Evolutionary conservation across 2,888 invertebrate species (phyloP), one percentile per base, ranked within the genome.

Genomic region (Oligia strigilis): DNA sequence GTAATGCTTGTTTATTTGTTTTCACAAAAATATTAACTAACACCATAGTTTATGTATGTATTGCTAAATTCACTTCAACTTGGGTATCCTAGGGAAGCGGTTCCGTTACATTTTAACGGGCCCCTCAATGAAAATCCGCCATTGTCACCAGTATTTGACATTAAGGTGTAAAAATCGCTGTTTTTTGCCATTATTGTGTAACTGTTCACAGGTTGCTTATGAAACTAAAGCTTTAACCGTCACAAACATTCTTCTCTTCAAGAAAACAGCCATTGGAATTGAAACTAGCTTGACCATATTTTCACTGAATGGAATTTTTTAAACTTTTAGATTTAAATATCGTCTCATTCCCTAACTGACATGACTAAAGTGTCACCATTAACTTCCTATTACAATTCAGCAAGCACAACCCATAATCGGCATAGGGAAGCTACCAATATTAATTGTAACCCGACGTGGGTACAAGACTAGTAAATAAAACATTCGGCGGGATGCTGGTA

Each of bases 351-450:
- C 69, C 72, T 46, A 73, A 62, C 36, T 6, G 23, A 55, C n/a
- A 80, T 64, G 62, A 65, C 36, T 40, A 62, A 64, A 19, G 13
- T 49, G n/a, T 52, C 73, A n/a, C n/a, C 64, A 69, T 69, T 72
- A 85, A 40, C 36, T 70, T 43, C 58, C 58, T 60, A 71, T 85
- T 83, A 80, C 14, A 75, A 85, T 87, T 88, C 79, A 71, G 46
- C 72, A 70, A 40, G 52, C 78, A 66, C 72, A 36, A 40, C n/a
- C 73, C 13, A 60, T 80, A 79, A 83, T 81, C 75, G 83, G 67
- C 67, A 88, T 60, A 78, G 86, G 88, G 88, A 89, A 88, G 89
- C 65, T 43, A 65, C 43, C 58, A 74, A 77, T 81, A 76, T 78
- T 78, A 81, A 82, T 83, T 82, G 80, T 77, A 76, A 76, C 78